Conservation (phyloP, 1,140 invertebrate species). For the Hydropsyche tenuis region DNA sequence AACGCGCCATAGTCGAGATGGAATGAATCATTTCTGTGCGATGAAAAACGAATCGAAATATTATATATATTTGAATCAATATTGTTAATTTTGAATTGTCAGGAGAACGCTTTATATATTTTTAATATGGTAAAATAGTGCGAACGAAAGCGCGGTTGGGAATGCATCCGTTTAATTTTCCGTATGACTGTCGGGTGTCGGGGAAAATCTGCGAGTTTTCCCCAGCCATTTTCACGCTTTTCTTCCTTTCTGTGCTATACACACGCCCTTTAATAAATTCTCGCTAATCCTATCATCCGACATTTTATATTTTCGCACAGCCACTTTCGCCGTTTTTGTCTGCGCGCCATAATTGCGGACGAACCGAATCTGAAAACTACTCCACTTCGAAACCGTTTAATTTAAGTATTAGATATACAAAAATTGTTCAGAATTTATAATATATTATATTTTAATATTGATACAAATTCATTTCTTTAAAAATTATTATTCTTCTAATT, state of each 20-base stretch:
- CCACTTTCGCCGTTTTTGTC: slow-evolving; percentile 40
- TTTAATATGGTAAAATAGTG: neutral
- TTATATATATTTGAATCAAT: no score
- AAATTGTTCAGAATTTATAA: neutral
- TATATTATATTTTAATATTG: neutral
- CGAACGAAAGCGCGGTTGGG: neutral
- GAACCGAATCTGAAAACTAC: neutral
- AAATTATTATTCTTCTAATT: no score
- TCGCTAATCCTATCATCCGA: slow-evolving; percentile 41
- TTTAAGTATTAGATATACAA: no score
- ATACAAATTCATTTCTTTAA: no score
- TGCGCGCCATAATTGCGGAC: slow-evolving; percentile 36
- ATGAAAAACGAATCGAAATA: no score
- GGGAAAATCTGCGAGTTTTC: neutral
- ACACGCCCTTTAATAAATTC: slow-evolving; percentile 33
- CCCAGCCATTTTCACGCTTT: neutral
- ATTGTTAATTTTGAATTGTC: no score
- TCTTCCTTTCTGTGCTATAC: neutral
- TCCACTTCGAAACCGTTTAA: no score
- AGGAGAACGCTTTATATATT: no score
- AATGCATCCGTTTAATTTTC: neutral
- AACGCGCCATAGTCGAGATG: no score
- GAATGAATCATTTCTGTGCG: neutral
- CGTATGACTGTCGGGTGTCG: neutral
- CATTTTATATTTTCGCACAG: slow-evolving; percentile 41